Conservation (phyloP, 2,888 invertebrate species). For the Machimus atricapillus region DNA sequence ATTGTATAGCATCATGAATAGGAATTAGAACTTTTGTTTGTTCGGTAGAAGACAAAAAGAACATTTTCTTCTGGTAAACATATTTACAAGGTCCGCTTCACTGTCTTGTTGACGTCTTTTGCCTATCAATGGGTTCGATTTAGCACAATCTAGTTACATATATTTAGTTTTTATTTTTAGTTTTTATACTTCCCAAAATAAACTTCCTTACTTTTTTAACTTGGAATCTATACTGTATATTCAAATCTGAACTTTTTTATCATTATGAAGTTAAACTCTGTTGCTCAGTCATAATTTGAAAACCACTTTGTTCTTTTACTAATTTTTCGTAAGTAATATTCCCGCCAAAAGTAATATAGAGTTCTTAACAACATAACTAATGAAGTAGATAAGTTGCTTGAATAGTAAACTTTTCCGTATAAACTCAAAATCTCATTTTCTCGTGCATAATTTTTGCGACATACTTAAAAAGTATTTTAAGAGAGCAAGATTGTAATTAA, state of each 20-base stretch:
- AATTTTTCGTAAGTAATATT: no score
- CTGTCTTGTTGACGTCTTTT: background rate
- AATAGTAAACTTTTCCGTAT: background rate
- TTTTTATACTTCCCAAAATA: background rate
- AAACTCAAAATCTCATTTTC: background rate
- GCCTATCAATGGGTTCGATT: background rate
- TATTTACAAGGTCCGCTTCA: background rate
- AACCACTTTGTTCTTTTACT: no score
- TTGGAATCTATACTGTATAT: no score
- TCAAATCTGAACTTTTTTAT: no score
- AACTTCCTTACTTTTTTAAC: background rate
- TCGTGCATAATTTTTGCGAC: background rate
- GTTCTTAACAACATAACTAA: no score
- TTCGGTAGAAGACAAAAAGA: background rate
- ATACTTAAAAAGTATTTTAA: background rate
- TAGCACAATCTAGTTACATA: background rate
- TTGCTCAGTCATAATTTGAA: no score
- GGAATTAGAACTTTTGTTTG: background rate
- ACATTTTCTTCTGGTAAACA: background rate
- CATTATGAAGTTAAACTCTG: no score
- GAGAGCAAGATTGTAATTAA: background rate
- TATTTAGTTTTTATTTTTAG: background rate
- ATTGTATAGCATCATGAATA: background rate
- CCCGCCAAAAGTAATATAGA: no score
- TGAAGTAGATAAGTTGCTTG: background rate